Evolutionary conservation across 2,888 invertebrate species (phyloP).

Genomic region (Leucoptera coffeella): DNA sequence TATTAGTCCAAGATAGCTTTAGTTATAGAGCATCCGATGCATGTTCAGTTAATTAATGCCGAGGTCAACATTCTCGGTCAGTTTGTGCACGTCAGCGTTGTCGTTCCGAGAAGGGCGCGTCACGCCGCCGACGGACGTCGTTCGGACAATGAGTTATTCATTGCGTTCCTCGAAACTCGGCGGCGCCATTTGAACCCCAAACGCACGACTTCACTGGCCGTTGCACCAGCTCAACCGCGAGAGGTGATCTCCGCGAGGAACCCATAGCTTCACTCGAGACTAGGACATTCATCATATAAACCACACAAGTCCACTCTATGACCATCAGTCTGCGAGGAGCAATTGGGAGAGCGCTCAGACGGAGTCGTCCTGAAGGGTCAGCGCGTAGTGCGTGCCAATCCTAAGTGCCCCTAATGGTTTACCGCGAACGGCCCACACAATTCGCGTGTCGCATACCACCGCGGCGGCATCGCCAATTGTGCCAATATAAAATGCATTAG

Average conservation of each 20-base stretch:
- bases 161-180: conserved; percentile 42
- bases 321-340: neutral
- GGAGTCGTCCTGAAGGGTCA: neutral
- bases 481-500: conserved; percentile 54
- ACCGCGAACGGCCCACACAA: conserved; percentile 48
- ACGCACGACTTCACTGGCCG: conserved; percentile 40
- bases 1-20: too few relatives aligned
- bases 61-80: conserved; percentile 41
- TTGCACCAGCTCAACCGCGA: conserved; percentile 12
- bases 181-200: conserved; percentile 32
- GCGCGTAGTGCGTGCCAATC: conserved; percentile 24
- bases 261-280: neutral
- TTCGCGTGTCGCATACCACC: conserved; percentile 35
- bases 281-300: neutral
- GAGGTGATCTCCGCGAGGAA: neutral
- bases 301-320: neutral
- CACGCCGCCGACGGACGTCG: conserved; percentile 30
- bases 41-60: conserved; percentile 13
- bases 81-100: conserved; percentile 25
- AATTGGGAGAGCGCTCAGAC: neutral
- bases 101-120: conserved; percentile 43
- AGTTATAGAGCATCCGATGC: too few relatives aligned
- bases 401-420: conserved; percentile 30
- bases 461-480: conserved; percentile 44
- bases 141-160: conserved; percentile 52